Base-by-base conservation (phyloP, 2,113 vertebrate species). In the Felis chaus region DNA sequence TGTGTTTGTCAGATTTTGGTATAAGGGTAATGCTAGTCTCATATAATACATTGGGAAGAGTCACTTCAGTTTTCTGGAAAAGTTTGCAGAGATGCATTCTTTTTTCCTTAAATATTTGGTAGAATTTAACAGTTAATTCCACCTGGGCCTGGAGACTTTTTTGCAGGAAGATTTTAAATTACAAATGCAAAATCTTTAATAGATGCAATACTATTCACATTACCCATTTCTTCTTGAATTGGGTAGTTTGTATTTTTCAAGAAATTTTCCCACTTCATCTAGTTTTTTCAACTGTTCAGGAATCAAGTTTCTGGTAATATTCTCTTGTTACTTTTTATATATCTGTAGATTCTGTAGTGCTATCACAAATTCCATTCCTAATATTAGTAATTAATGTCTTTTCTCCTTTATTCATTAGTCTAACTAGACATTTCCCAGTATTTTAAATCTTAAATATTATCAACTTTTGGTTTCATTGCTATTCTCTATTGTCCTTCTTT, bases 201-300 rank as follows among this genome's bases (percentile, higher is more conserved):
- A 65, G 18, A 61, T 41, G 48, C 2, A 74, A 4, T 78, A 18
- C 27, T 81, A 71, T 66, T 74, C 71, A 76, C 33, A n/a, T 8
- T 89, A 61, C 9, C 8, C 31, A 31, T 74, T 91, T 92, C 19
- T 89, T 86, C 31, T 81, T 94, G 29, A 89, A 39, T 81, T 81
- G 91, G 48, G 23, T 61, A n/a, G 12, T 89, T 89, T 90, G 57
- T 81, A 31, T 92, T 96, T 94, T 92, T 69, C 6, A 87, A 87
- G 36, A 27, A 89, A 55, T 57, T 96, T 94, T 36, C 63, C 25
- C 6, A 50, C 86, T 95, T 94, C 10, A 18, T 57, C 6, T 63
- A 92, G 7, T 94, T 92, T 71, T 73, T 71, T 73, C 66, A 81
- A 36, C 39, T 83, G 7, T 78, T 15, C 50, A 95, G 61, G 16